Conservation (phyloP, 2,888 invertebrate genomes). For the Tetragonisca angustula region DNA sequence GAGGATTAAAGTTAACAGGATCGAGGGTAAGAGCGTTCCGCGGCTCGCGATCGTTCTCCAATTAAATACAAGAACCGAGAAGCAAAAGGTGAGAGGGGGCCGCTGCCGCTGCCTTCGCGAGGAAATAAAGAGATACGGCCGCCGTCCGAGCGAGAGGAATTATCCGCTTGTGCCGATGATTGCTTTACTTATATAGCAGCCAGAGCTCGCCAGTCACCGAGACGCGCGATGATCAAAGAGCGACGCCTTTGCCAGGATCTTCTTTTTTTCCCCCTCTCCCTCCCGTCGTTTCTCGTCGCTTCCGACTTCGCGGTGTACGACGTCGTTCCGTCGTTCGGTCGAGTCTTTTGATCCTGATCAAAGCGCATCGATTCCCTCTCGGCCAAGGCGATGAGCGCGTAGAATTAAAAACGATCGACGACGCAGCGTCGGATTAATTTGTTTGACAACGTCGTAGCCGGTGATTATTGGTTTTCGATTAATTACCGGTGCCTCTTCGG, state of each 20-base stretch:
- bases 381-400: background rate
- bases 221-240: background rate
- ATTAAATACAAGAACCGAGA: slow-evolving; percentile 21
- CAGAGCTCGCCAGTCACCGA: background rate
- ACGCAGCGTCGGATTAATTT: background rate
- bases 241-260: background rate
- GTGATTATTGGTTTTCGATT: background rate
- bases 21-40: background rate
- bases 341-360: background rate
- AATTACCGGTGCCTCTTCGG: background rate
- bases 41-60: slow-evolving; percentile 18
- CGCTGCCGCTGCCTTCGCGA: background rate
- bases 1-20: slow-evolving; percentile 44
- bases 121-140: slow-evolving; percentile 7
- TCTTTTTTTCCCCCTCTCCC: no score
- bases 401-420: background rate
- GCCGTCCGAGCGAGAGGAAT: background rate
- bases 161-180: background rate
- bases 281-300: no score
- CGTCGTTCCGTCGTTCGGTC: no score
- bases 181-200: slow-evolving; percentile 37
- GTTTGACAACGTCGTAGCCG: background rate
- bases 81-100: no score
- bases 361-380: background rate
- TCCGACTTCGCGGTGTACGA: background rate